Evolutionary conservation across 53 echinoderm and acorn worm species (phyloP).

Genomic region (Holothuria scabra): DNA sequence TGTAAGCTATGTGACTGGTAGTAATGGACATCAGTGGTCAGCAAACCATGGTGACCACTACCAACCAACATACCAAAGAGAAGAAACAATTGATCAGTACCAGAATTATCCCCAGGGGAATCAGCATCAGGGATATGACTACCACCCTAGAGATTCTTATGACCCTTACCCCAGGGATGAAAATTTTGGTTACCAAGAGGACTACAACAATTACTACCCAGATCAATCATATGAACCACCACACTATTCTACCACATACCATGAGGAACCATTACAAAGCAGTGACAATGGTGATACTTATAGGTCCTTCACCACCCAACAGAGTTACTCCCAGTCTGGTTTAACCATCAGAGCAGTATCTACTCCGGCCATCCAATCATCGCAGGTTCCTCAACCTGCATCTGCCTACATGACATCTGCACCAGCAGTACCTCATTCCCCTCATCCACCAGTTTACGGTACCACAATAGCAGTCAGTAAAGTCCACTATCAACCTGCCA

Average conservation of each 20-base stretch:
- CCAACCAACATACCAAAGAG: slow-evolving; percentile 49
- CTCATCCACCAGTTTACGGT: slow-evolving; percentile 77
- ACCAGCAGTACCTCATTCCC: slow-evolving; percentile 74
- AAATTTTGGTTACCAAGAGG: background rate
- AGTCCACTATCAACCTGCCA: slow-evolving; percentile 90
- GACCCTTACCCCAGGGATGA: background rate
- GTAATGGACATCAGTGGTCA: background rate
- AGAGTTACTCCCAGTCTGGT: slow-evolving; percentile 44
- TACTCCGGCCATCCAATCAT: slow-evolving; percentile 19
- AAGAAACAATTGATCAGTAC: slow-evolving; percentile 49
- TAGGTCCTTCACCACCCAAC: slow-evolving; percentile 53
- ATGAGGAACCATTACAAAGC: background rate
- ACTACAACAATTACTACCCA: slow-evolving; percentile 6
- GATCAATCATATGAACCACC: slow-evolving; percentile 4
- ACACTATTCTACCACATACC: background rate
- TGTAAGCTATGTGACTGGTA: background rate
- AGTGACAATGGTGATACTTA: slow-evolving; percentile 38
- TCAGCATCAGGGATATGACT: slow-evolving; percentile 1
- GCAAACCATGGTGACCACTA: background rate
- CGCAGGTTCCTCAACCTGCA: slow-evolving; percentile 76
- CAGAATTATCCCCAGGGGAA: slow-evolving; percentile 43
- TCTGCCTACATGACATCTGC: slow-evolving; percentile 87
- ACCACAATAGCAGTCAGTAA: slow-evolving; percentile 93
- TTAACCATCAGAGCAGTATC: slow-evolving; percentile 43
- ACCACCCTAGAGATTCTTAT: slow-evolving; percentile 24